Evolutionary conservation across 2,888 invertebrate genomes (phyloP).

Genomic region (Harmothoe impar): DNA sequence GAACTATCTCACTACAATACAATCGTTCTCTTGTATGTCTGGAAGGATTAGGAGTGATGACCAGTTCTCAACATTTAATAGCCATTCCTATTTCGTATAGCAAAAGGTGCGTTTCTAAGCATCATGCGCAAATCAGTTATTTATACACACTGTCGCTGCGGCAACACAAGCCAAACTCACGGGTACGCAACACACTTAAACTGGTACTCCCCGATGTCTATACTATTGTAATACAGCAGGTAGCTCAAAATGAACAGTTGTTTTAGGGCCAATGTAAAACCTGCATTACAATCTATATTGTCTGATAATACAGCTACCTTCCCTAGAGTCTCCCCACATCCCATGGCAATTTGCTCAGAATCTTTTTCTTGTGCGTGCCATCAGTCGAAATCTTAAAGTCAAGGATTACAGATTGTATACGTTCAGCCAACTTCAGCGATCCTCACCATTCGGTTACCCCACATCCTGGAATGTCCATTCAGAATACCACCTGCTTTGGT

Average conservation of each 20-base stretch:
- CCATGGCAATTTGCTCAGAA: too few relatives aligned
- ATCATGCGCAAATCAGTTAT: not conserved
- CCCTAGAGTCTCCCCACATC: too few relatives aligned
- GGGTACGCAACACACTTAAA: slow-evolving; percentile 3
- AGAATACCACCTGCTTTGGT: too few relatives aligned
- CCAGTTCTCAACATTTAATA: not conserved
- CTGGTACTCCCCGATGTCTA: not conserved
- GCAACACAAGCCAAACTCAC: slow-evolving; percentile 14
- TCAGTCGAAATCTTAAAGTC: too few relatives aligned
- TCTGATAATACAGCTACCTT: too few relatives aligned
- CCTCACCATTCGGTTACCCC: too few relatives aligned
- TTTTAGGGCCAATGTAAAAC: too few relatives aligned
- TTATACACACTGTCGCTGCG: not conserved
- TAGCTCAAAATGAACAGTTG: not conserved
- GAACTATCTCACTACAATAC: not conserved
- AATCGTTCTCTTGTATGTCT: not conserved
- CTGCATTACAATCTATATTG: too few relatives aligned
- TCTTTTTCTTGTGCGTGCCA: too few relatives aligned
- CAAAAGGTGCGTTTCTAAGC: not conserved
- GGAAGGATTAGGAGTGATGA: not conserved
- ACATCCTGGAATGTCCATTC: too few relatives aligned
- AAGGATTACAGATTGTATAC: too few relatives aligned
- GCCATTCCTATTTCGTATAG: slow-evolving; percentile 22
- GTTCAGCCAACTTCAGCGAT: too few relatives aligned
- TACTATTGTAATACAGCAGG: not conserved